Evolutionary conservation across 2,888 invertebrate species (phyloP).

Genomic region (Scotopteryx bipunctaria): DNA sequence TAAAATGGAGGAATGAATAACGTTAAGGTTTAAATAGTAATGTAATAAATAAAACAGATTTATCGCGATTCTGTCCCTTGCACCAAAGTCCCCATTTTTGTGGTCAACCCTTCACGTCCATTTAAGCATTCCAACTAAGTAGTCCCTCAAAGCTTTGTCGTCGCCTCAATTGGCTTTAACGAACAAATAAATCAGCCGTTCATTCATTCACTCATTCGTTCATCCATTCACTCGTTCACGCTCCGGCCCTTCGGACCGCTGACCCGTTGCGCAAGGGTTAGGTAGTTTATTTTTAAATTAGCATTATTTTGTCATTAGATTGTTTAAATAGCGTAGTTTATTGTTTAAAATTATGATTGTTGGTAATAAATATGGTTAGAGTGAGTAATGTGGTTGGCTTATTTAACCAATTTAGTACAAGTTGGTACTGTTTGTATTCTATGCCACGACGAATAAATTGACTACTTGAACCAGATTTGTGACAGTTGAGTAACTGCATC

Average conservation of each 20-base stretch:
- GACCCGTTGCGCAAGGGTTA: slow-evolving; percentile 42
- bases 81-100: slow-evolving; percentile 18
- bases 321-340: slow-evolving; percentile 27
- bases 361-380: slow-evolving; percentile 18
- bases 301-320: slow-evolving; percentile 36
- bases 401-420: slow-evolving; percentile 17
- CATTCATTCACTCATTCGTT: slow-evolving; percentile 54
- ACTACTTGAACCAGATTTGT: too few relatives aligned
- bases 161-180: slow-evolving; percentile 58
- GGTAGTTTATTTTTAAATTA: slow-evolving; percentile 48
- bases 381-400: slow-evolving; percentile 15
- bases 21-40: too few relatives aligned
- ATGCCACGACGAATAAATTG: not conserved
- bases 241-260: slow-evolving; percentile 39
- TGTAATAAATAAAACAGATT: slow-evolving; percentile 11
- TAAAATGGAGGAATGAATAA: too few relatives aligned
- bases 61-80: not conserved
- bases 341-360: slow-evolving; percentile 22
- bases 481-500: not conserved
- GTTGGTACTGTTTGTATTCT: too few relatives aligned
- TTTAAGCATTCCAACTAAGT: slow-evolving; percentile 69
- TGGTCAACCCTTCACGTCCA: slow-evolving; percentile 48
- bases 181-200: slow-evolving; percentile 65
- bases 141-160: slow-evolving; percentile 66
- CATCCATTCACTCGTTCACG: slow-evolving; percentile 50